These are phyloP conservation scores for Silurus meridionalis DNA, from an alignment of 2,113 vertebrate species.

Conservation along the genomic window DNA sequence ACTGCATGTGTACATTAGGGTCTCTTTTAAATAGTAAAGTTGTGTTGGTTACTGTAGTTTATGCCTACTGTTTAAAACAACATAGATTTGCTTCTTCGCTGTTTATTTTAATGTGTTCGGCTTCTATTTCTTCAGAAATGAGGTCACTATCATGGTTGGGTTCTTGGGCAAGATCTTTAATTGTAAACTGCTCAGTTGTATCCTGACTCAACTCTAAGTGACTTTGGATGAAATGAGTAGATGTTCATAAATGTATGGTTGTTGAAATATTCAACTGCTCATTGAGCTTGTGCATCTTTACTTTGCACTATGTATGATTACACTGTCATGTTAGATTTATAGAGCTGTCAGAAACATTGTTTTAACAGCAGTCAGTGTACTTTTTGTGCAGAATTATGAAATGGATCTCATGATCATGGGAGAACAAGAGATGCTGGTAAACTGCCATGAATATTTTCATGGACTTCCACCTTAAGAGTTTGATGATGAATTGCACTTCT, in stretches of 20 bases:
- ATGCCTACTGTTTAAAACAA: not conserved
- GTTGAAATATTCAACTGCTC: not conserved
- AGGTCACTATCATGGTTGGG: not conserved
- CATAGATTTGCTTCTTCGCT: not conserved
- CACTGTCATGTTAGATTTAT: not conserved
- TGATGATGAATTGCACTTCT: conserved; percentile 1
- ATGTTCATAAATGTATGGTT: not conserved
- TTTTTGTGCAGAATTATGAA: not conserved
- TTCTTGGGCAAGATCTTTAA: not conserved
- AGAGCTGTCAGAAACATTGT: not conserved
- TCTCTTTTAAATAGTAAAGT: not conserved
- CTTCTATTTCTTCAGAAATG: not conserved
- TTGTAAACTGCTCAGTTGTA: not conserved
- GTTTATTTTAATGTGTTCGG: not conserved
- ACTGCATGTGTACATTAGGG: not conserved
- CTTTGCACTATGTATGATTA: not conserved
- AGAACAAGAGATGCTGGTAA: not conserved
- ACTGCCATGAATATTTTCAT: not conserved
- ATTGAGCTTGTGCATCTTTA: not conserved
- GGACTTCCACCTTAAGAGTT: not conserved
- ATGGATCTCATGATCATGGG: not conserved
- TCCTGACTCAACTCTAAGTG: not conserved
- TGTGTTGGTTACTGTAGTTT: not conserved
- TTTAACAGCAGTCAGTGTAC: not conserved
- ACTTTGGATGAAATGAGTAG: not conserved